Evolutionary conservation across 2,888 invertebrate species (phyloP).

Genomic region (Torymus texanus): DNA sequence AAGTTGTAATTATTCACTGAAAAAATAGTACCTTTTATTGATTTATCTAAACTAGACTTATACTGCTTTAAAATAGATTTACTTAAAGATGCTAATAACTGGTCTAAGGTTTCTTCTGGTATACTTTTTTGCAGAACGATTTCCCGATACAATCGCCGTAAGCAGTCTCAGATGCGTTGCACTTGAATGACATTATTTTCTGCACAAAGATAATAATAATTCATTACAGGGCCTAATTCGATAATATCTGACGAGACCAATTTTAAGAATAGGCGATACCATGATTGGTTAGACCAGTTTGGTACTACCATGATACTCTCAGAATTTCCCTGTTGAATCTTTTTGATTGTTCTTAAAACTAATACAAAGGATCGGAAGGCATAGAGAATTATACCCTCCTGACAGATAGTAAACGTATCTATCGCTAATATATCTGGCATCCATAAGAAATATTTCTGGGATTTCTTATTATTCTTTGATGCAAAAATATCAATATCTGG

Average conservation of each 20-base stretch:
- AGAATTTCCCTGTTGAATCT: slow-evolving; percentile 63
- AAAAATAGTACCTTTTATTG: background rate
- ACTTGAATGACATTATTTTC: background rate
- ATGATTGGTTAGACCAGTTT: too few species aligned
- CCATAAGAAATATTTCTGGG: slow-evolving; percentile 62
- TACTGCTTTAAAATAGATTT: background rate
- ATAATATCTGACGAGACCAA: too few species aligned
- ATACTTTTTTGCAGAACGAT: background rate
- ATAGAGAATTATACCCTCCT: slow-evolving; percentile 56
- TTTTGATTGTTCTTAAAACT: slow-evolving; percentile 60
- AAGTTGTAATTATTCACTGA: background rate
- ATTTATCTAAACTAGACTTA: background rate
- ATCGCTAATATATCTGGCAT: slow-evolving; percentile 37
- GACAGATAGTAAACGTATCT: slow-evolving; percentile 58
- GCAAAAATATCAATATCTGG: slow-evolving; percentile 62
- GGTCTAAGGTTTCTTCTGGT: background rate
- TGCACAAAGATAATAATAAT: too few species aligned
- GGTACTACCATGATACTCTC: slow-evolving; percentile 65
- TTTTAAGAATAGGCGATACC: too few species aligned
- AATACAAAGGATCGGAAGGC: slow-evolving; percentile 64
- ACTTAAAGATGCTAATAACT: background rate
- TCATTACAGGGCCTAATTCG: too few species aligned
- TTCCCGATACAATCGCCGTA: background rate
- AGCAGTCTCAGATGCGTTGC: background rate
- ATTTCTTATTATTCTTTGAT: slow-evolving; percentile 59